These are phyloP conservation scores for Peucedramus taeniatus DNA, from an alignment of 2,113 vertebrate species.

Conservation along the genomic window DNA sequence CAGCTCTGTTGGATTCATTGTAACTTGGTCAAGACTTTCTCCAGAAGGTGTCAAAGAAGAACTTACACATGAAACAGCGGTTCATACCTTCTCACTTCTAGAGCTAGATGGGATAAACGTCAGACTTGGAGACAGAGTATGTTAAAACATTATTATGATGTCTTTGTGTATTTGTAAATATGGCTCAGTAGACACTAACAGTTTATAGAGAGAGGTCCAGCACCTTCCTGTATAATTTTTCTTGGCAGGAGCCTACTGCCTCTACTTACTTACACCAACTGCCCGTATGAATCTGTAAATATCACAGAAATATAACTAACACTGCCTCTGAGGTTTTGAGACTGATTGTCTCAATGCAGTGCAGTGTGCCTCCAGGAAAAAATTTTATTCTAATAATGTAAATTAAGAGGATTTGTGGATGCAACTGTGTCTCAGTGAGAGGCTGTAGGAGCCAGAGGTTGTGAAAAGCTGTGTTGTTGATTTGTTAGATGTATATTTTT, in stretches of 20 bases:
- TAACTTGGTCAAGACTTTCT: constrained; percentile 85
- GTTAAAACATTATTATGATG: neutral
- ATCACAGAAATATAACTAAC: neutral
- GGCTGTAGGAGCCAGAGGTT: neutral
- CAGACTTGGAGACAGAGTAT: constrained; percentile 86
- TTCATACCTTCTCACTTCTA: constrained; percentile 77
- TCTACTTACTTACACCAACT: neutral
- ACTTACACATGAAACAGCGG: constrained; percentile 80
- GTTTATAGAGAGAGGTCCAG: neutral
- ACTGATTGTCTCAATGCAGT: neutral
- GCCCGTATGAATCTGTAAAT: neutral
- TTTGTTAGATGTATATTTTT: neutral
- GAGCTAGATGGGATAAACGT: constrained; percentile 90
- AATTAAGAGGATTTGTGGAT: neutral
- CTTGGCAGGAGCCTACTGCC: neutral
- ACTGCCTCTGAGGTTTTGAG: neutral
- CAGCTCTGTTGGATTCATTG: constrained; percentile 76
- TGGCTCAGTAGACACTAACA: neutral
- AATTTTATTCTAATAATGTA: neutral
- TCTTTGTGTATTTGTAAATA: neutral
- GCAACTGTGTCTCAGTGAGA: neutral
- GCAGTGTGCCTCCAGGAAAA: neutral
- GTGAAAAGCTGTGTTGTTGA: neutral
- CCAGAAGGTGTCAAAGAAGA: constrained; percentile 81
- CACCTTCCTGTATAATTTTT: neutral